These are phyloP conservation scores for Mola mola DNA, from an alignment of 2,113 vertebrate genomes.

Conservation along the genomic window DNA sequence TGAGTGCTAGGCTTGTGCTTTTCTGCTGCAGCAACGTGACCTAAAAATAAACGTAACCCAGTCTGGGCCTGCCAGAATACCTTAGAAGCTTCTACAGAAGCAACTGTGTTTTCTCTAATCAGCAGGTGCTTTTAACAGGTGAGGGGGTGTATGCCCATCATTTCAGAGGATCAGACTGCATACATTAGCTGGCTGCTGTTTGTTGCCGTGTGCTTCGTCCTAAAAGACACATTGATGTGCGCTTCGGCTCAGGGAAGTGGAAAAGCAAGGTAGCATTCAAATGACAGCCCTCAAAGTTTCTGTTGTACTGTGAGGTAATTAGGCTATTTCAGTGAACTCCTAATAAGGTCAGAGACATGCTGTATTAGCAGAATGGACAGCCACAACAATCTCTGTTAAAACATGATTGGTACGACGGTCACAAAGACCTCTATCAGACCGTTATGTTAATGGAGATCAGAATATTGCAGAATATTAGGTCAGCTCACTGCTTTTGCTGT, in stretches of 20 bases:
- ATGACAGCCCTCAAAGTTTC: slow-evolving; percentile 9
- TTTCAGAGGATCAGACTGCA: slow-evolving; percentile 5
- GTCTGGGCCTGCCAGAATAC: slow-evolving; percentile 15
- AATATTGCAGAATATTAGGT: slow-evolving; percentile 21
- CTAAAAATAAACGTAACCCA: slow-evolving; percentile 52
- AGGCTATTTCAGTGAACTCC: slow-evolving; percentile 2
- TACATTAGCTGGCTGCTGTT: background rate
- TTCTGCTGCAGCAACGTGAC: slow-evolving; percentile 28
- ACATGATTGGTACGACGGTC: slow-evolving; percentile 46
- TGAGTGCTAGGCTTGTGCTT: slow-evolving; percentile 25
- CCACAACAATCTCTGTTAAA: slow-evolving; percentile 44
- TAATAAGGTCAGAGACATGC: slow-evolving; percentile 10
- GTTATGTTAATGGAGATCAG: slow-evolving; percentile 48
- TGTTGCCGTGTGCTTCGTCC: background rate
- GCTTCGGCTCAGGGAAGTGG: background rate
- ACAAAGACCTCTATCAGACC: slow-evolving; percentile 12
- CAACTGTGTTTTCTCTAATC: slow-evolving; percentile 32
- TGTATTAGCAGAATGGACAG: slow-evolving; percentile 27
- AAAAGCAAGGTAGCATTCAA: slow-evolving; percentile 3
- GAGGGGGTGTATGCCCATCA: background rate
- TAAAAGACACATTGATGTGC: background rate
- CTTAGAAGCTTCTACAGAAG: slow-evolving; percentile 25
- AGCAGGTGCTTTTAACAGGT: slow-evolving; percentile 2
- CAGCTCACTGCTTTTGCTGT: slow-evolving; percentile 4
- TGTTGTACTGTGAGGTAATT: slow-evolving; percentile 12